phyloP scores from a whole-genome alignment of 2,888 invertebrate species.

The Anthrax anthrax region DNA sequence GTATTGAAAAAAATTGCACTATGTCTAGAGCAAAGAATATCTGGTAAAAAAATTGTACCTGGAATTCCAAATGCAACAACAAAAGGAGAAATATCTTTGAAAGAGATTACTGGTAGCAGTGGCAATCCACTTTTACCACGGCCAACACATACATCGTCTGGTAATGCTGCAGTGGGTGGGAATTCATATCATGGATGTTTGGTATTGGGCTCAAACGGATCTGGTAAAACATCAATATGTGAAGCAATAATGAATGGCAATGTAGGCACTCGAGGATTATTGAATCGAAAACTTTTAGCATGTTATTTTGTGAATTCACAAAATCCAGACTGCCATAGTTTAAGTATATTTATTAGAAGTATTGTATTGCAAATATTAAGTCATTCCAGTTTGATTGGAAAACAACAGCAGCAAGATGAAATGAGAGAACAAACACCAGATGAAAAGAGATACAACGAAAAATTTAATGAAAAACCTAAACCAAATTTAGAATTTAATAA shows the following conservation, averaged over 20 bases:
- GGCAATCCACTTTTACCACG: neutral
- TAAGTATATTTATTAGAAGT: conserved; percentile 72
- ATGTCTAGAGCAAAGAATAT: conserved; percentile 77
- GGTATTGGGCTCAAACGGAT: conserved; percentile 81
- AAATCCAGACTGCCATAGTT: conserved; percentile 69
- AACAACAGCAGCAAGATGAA: conserved; percentile 25
- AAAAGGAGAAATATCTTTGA: conserved; percentile 7
- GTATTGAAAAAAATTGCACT: conserved; percentile 86
- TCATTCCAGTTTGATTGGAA: conserved; percentile 39
- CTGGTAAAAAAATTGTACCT: conserved; percentile 45
- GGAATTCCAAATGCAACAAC: conserved; percentile 6
- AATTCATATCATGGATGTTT: conserved; percentile 59
- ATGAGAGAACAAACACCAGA: conserved; percentile 19
- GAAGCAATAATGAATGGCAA: conserved; percentile 45
- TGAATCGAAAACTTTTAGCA: conserved; percentile 63
- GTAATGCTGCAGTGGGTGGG: conserved; percentile 14
- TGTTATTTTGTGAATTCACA: conserved; percentile 80
- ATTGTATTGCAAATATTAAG: conserved; percentile 72
- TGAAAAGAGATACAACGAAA: neutral
- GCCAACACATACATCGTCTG: neutral
- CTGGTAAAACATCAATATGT: conserved; percentile 86
- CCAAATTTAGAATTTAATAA: conserved; percentile 26
- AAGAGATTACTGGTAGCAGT: neutral
- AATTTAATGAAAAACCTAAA: conserved; percentile 11
- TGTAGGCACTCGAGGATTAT: conserved; percentile 32